Evolutionary conservation across 92 coral and sea anemone species (phyloP).

Genomic region (Nematostella vectensis): DNA sequence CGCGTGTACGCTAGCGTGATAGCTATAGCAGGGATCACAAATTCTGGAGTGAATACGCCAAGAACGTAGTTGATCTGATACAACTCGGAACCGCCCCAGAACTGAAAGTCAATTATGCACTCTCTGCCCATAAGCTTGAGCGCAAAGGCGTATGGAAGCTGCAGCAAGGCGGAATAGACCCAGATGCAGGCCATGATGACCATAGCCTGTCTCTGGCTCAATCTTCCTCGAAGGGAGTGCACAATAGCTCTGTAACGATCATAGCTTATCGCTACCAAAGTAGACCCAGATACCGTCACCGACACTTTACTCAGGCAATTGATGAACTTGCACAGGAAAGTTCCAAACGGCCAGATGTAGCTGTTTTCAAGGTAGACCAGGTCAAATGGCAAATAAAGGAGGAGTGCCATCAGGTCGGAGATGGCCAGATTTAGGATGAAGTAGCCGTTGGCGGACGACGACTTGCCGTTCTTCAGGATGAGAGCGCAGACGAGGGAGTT

Average conservation of each 20-base stretch:
- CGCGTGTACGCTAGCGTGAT: slow-evolving; percentile 33
- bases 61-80: slow-evolving; percentile 54
- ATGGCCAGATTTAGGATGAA: slow-evolving; percentile 67
- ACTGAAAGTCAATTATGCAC: slow-evolving; percentile 42
- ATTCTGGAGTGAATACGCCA: slow-evolving; percentile 56
- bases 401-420: slow-evolving; percentile 58
- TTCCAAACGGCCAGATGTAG: slow-evolving; percentile 72
- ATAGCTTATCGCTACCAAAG: slow-evolving; percentile 51
- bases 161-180: slow-evolving; percentile 55
- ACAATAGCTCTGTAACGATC: slow-evolving; percentile 72
- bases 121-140: slow-evolving; percentile 39
- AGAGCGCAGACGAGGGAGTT: slow-evolving; percentile 53
- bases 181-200: slow-evolving; percentile 36
- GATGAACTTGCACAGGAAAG: slow-evolving; percentile 63
- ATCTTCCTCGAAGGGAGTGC: slow-evolving; percentile 29
- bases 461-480: slow-evolving; percentile 38
- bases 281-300: slow-evolving; percentile 65
- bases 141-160: slow-evolving; percentile 60
- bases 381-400: slow-evolving; percentile 64
- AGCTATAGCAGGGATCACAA: slow-evolving; percentile 61
- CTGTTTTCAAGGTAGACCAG: slow-evolving; percentile 59
- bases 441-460: slow-evolving; percentile 57
- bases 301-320: slow-evolving; percentile 50
- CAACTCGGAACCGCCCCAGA: slow-evolving; percentile 43
- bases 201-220: slow-evolving; percentile 34